Evolutionary conservation across 2,113 vertebrate species (phyloP), one percentile per base, ranked within the genome.

Genomic region (Microtus ochrogaster): DNA sequence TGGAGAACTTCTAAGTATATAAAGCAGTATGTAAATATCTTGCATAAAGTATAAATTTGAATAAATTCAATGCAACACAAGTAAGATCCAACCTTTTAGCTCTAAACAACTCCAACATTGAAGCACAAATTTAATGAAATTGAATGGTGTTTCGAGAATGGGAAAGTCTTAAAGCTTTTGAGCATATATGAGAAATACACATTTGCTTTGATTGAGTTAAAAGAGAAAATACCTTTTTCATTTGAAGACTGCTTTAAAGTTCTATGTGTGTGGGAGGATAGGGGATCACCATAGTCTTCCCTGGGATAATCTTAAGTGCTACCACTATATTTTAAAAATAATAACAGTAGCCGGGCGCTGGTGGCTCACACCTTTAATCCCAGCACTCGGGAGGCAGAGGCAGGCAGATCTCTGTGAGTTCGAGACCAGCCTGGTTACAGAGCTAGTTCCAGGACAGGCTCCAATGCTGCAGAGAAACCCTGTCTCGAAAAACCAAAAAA

Each of bases 51-150:
- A 94, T 58, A 19, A 58, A 58, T 58, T 58, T 58, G 55, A 58
- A 58, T 58, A 81, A 91, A 95, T 77, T 87, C 91, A 89, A 39
- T 83, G 61, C 89, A 81, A 88, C 24, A 63, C 55, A 90, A 39
- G 8, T 14, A 91, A 24, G 3, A 86, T 44, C 10, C n/a, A n/a
- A 65, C 90, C 89, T 85, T 73, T 66, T 82, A 44, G 63, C 39
- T 94, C 72, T 63, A 83, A 87, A 87, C 68, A 78, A 78, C 28
- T 41, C 49, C 10, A 26, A 9, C 49, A 73, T 63, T 74, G 91
- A 94, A 79, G 30, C 49, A 94, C 10, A 76, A 82, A 72, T 83
- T 49, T 65, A 89, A 13, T 84, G 14, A 10, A 28, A 83, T 73
- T 87, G 78, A 94, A 39, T 61, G 55, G 36, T 77, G 86, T 93